Evolutionary conservation across 2,797 vertebrate genomes (phyloP), one percentile per base, ranked within the genome.

Genomic region (Leptodactylus fallax): DNA sequence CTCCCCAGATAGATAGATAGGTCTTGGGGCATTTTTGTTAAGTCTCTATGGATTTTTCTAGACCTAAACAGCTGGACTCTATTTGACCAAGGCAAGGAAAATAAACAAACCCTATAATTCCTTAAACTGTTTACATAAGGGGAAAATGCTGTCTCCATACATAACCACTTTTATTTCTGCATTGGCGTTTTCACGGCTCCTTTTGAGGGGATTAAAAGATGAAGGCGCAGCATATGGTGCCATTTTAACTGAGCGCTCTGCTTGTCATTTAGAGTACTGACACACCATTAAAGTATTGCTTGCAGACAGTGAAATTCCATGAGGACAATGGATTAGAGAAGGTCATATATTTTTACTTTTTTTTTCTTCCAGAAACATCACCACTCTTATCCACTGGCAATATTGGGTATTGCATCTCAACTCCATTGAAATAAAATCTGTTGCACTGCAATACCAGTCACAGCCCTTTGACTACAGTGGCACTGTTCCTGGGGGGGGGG

Each of bases 21-120:
- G 45, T 72, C 36, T 55, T n/a, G 5, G 6, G 12, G n/a, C 53
- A 74, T 60, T 21, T 60, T 23, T 19, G 27, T 51, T 45, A 21
- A 51, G 19, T 85, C 69, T 76, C 45, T 65, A 58, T 79, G 12
- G 53, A 16, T 60, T 74, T 77, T 16, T 7, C 9, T 81, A 63
- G 78, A 53, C 55, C 17, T 36, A 74, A 85, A 21, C 83, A 89
- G 83, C 56, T 77, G 87, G 79, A 45, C 45, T 80, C 3, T 21
- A 86, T 76, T 81, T 27, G 76, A 27, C 21, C 0, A 25, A 47
- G 53, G 8, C 21, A 81, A 53, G 47, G 60, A 80, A 81, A 86
- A 76, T 69, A 88, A 88, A 76, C 78, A 65, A 56, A 65, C 17
- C 51, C 23, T 58, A 58, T 45, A 61, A 87, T 86, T 90, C 79